phyloP scores from a whole-genome alignment of 2,113 vertebrate genomes.

The Paedocypris sp. region DNA sequence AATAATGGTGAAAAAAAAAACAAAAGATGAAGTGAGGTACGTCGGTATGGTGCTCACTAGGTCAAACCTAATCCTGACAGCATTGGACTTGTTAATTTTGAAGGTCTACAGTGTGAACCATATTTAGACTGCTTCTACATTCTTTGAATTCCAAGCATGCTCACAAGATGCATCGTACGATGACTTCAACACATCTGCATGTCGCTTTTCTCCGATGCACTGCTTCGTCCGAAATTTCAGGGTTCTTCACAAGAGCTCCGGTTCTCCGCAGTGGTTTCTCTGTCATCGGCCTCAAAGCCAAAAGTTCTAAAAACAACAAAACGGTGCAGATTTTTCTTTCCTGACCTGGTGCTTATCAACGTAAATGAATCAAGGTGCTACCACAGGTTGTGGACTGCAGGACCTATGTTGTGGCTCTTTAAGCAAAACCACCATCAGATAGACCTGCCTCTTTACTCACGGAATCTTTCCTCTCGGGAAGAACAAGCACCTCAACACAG shows the following conservation, averaged over 20 bases:
- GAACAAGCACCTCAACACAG: slow-evolving; percentile 58
- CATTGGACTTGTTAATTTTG: slow-evolving; percentile 33
- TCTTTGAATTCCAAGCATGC: slow-evolving; percentile 51
- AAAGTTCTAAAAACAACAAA: slow-evolving; percentile 39
- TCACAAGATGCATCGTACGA: slow-evolving; percentile 49
- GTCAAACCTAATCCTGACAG: slow-evolving; percentile 34
- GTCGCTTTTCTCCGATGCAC: slow-evolving; percentile 40
- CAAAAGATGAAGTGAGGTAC: slow-evolving; percentile 25
- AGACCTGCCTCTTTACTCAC: slow-evolving; percentile 44
- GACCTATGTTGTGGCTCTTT: slow-evolving; percentile 44
- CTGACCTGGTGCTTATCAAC: slow-evolving; percentile 64
- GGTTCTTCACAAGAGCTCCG: slow-evolving; percentile 42
- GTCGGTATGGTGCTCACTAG: slow-evolving; percentile 40
- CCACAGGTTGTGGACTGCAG: slow-evolving; percentile 46
- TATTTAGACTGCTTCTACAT: slow-evolving; percentile 39
- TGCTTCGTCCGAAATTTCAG: slow-evolving; percentile 31
- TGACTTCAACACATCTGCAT: slow-evolving; percentile 53
- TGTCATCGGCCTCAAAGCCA: slow-evolving; percentile 37
- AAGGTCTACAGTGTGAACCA: slow-evolving; percentile 36
- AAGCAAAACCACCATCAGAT: slow-evolving; percentile 49
- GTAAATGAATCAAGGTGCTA: slow-evolving; percentile 66
- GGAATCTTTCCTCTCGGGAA: slow-evolving; percentile 47
- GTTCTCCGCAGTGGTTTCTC: slow-evolving; percentile 48
- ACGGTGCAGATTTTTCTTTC: slow-evolving; percentile 51
- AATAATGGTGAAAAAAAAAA: neutral